Percentiles rank a stretch among this genome's conserved stretches.
These are phyloP conservation scores for Pseudomugil gertrudae DNA, from an alignment of 2,797 vertebrate genomes.

Conservation along the genomic window DNA sequence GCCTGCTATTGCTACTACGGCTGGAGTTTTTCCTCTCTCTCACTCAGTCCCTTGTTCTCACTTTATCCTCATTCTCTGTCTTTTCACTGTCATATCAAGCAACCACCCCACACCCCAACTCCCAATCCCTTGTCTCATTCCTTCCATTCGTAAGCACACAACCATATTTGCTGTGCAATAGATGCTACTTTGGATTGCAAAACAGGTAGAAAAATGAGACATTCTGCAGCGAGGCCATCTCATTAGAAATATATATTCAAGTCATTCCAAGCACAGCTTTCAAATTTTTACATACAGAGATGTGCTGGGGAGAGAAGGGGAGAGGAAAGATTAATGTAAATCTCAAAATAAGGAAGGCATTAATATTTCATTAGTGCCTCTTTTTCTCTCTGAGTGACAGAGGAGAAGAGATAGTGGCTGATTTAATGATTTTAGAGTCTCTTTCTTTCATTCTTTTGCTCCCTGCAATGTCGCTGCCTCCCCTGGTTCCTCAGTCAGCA, in stretches of 20 bases:
- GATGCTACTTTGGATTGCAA: constrained; percentile 75
- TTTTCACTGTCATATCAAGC: constrained; percentile 63
- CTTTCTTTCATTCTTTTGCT: constrained; percentile 78
- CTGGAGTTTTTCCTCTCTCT: constrained; percentile 26
- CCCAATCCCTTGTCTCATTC: constrained; percentile 38
- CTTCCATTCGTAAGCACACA: constrained; percentile 19
- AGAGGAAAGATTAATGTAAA: constrained; percentile 84
- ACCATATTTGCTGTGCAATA: constrained; percentile 50
- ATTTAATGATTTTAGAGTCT: constrained; percentile 91
- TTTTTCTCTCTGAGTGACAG: constrained; percentile 92
- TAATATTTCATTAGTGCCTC: constrained; percentile 97
- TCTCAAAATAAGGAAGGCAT: constrained; percentile 87
- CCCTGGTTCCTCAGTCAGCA: constrained; percentile 87
- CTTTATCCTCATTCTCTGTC: constrained; percentile 63
- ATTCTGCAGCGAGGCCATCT: constrained; percentile 58
- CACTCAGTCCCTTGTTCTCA: constrained; percentile 49
- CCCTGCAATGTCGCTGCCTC: constrained; percentile 79
- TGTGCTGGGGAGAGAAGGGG: constrained; percentile 50
- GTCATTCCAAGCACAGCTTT: constrained; percentile 57
- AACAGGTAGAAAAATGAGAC: constrained; percentile 72
- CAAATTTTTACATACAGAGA: constrained; percentile 59
- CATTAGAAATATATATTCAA: constrained; percentile 78
- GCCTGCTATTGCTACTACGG: constrained; percentile 28
- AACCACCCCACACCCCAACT: background rate
- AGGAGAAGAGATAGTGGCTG: constrained; percentile 87